These are phyloP conservation scores for Heterotilapia buettikoferi DNA, from an alignment of 2,113 vertebrate species.

Conservation along the genomic window DNA sequence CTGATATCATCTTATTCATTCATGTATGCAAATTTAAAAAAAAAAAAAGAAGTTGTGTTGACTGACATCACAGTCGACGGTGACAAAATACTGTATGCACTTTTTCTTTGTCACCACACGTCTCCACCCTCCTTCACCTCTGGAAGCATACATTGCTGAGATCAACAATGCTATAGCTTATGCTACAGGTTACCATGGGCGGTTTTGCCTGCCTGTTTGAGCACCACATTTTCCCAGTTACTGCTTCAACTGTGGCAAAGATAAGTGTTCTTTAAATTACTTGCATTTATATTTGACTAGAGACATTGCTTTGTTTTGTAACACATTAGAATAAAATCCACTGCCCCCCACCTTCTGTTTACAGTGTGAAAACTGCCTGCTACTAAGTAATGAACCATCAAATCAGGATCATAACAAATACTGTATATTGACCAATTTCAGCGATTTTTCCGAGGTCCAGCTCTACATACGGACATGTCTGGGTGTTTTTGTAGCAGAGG, in stretches of 20 bases:
- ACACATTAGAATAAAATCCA: neutral
- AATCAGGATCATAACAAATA: neutral
- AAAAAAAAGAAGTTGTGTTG: neutral
- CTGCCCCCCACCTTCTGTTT: neutral
- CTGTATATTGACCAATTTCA: neutral
- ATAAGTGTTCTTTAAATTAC: neutral
- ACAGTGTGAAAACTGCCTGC: neutral
- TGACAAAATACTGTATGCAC: neutral
- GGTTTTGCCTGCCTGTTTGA: conserved; percentile 34
- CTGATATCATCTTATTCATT: conserved; percentile 5
- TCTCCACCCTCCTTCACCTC: neutral
- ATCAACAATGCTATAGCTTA: conserved; percentile 6
- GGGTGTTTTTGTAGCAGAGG: neutral
- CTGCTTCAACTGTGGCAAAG: conserved; percentile 62
- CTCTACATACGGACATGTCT: neutral
- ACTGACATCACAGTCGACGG: neutral
- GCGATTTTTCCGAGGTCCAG: neutral
- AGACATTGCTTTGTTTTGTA: neutral
- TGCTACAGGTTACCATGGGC: neutral
- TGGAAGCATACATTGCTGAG: neutral
- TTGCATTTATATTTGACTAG: neutral
- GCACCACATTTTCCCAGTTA: conserved; percentile 4
- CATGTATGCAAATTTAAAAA: neutral
- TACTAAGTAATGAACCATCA: neutral
- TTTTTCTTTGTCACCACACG: conserved; percentile 13